phyloP scores from a whole-genome alignment of 2,113 vertebrate species.

The Vulpes vulpes region DNA sequence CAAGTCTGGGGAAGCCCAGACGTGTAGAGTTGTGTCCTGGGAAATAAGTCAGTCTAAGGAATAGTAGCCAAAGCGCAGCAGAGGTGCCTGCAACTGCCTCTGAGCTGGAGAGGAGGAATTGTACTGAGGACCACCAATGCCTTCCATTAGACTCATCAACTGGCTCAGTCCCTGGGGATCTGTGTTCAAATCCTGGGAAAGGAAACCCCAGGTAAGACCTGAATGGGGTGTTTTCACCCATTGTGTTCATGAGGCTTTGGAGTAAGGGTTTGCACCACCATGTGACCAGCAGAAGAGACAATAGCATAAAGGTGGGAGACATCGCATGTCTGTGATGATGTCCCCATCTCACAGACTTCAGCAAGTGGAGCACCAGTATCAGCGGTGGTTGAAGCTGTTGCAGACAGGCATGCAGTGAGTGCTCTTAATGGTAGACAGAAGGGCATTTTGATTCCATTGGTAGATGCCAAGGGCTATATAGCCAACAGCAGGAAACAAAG shows the following conservation, averaged over 20 bases:
- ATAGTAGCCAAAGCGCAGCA: not conserved
- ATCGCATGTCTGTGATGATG: not conserved
- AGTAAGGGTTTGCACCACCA: not conserved
- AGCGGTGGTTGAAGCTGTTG: rapidly evolving
- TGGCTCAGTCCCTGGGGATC: not conserved
- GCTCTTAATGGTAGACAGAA: not conserved
- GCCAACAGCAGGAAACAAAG: not conserved
- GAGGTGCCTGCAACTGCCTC: not conserved
- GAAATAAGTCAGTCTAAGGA: not conserved
- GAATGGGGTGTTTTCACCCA: not conserved
- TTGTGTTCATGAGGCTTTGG: not conserved
- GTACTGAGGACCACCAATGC: not conserved
- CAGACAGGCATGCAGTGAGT: not conserved
- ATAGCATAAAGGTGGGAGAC: not conserved
- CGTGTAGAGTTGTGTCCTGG: not conserved
- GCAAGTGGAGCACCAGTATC: not conserved
- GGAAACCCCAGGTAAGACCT: not conserved
- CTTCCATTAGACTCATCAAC: not conserved
- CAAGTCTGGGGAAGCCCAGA: not conserved
- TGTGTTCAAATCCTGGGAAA: not conserved
- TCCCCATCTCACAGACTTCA: not conserved
- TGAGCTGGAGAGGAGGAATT: not conserved
- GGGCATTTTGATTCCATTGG: not conserved
- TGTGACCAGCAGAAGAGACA: not conserved
- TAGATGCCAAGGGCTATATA: not conserved